These are phyloP conservation scores for Dryobates pubescens DNA, from an alignment of 2,797 vertebrate species.

Conservation along the genomic window DNA sequence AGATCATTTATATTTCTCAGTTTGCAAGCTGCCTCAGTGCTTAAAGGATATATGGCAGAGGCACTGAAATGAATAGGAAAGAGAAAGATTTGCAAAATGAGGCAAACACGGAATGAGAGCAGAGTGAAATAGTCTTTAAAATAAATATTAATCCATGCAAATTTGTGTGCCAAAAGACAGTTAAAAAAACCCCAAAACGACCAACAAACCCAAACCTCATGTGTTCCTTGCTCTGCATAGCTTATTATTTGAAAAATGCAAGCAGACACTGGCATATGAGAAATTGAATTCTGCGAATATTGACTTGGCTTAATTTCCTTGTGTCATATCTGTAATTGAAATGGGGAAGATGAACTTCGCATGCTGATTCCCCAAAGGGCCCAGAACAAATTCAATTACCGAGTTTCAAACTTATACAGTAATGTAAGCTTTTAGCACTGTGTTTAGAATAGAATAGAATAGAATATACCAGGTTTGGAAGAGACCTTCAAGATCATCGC, in stretches of 20 bases:
- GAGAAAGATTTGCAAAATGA: background rate
- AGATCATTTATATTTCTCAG: background rate
- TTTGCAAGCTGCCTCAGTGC: background rate
- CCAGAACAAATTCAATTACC: constrained; percentile 25
- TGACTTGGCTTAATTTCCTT: constrained; percentile 43
- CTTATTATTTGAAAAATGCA: constrained; percentile 31
- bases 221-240: background rate
- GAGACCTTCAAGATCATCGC: no score
- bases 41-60: background rate
- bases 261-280: constrained; percentile 25
- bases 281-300: constrained; percentile 47
- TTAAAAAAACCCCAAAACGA: background rate
- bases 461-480: no score
- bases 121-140: background rate
- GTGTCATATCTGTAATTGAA: constrained; percentile 55
- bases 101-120: background rate
- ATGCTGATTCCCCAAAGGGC: background rate
- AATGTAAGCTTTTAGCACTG: constrained; percentile 17
- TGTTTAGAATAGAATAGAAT: no score
- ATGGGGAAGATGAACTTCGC: constrained; percentile 30
- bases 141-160: background rate
- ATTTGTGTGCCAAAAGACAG: background rate
- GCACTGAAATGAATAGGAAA: background rate
- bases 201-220: background rate
- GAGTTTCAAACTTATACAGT: background rate